These are phyloP conservation scores for Cyanistes caeruleus DNA, from an alignment of 2,113 vertebrate genomes.

Conservation along the genomic window DNA sequence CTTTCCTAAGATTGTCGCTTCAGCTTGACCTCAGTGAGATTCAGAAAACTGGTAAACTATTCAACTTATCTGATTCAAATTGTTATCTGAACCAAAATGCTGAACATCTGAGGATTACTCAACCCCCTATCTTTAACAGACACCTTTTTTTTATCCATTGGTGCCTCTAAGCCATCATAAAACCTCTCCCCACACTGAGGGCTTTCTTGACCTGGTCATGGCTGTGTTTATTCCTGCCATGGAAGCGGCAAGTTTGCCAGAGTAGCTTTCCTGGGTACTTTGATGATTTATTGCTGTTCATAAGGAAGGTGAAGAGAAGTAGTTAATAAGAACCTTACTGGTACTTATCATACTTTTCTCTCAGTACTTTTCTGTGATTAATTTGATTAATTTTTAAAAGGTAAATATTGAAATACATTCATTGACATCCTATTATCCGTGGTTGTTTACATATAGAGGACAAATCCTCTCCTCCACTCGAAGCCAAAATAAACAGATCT, in stretches of 20 bases:
- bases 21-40: neutral
- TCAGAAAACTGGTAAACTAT: neutral
- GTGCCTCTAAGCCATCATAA: neutral
- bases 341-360: neutral
- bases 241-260: neutral
- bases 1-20: neutral
- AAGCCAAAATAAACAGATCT: slow-evolving; percentile 30
- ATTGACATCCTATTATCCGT: slow-evolving; percentile 5
- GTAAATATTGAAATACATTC: neutral
- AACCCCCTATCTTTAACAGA: neutral
- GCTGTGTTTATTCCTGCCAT: neutral
- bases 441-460: neutral
- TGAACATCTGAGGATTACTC: neutral
- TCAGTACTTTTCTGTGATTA: neutral
- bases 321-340: neutral
- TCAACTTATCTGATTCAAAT: neutral
- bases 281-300: neutral
- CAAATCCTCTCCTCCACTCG: neutral
- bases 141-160: neutral
- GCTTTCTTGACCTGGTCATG: neutral
- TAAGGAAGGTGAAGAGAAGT: neutral
- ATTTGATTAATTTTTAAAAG: neutral
- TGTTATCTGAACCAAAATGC: neutral
- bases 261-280: neutral
- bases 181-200: neutral